Evolutionary conservation across 2,888 invertebrate species (phyloP).

Genomic region (Stictocephala bisonia): DNA sequence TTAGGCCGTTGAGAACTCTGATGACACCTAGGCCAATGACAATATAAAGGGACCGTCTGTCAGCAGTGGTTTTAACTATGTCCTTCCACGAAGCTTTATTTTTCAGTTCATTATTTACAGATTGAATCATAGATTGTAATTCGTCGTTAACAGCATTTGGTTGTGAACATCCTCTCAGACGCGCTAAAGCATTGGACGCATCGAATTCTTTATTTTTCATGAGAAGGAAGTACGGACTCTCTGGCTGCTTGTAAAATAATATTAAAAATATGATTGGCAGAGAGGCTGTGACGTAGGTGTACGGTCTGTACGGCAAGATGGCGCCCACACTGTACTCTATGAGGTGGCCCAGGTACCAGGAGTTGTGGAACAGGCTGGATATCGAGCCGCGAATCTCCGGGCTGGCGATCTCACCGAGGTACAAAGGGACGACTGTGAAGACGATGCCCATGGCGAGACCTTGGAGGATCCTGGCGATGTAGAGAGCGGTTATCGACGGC

Average conservation of each 20-base stretch:
- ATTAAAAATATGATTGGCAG: constrained; percentile 37
- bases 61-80: constrained; percentile 41
- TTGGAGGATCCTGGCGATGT: constrained; percentile 48
- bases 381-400: constrained; percentile 43
- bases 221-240: constrained; percentile 41
- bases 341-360: constrained; percentile 37
- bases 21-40: constrained; percentile 45
- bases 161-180: background rate
- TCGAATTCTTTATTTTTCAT: constrained; percentile 33
- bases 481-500: constrained; percentile 51
- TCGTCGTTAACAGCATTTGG: constrained; percentile 27
- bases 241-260: constrained; percentile 26
- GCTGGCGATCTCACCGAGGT: constrained; percentile 48
- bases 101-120: constrained; percentile 45
- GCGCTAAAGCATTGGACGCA: constrained; percentile 16
- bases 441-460: constrained; percentile 45
- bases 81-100: constrained; percentile 45
- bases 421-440: constrained; percentile 47
- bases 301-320: constrained; percentile 22
- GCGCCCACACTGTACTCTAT: constrained; percentile 49
- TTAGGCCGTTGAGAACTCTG: constrained; percentile 48
- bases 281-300: constrained; percentile 29
- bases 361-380: constrained; percentile 42
- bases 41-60: constrained; percentile 44
- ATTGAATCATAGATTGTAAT: constrained; percentile 33